Base-by-base conservation (phyloP, 2,888 invertebrate genomes). In the Didymodactylos carnosus region DNA sequence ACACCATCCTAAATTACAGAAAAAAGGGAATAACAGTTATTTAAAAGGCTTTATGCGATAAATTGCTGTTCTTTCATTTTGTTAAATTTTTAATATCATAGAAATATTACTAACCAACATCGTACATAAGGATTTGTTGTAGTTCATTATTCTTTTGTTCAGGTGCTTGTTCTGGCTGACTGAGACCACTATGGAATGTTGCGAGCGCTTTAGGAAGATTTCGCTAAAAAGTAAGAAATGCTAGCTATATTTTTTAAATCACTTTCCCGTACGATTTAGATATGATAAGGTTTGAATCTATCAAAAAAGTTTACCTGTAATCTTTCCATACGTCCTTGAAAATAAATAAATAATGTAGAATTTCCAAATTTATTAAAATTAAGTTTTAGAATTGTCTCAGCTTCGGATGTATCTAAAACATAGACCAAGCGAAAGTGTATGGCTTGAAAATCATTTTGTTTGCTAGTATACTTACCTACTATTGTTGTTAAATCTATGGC, bases 291-390 rank as follows among this genome's bases (percentile, higher is more conserved):
- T 69, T 43, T 69, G 62, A 40, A 62, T 69, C 29, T 69, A 72
- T 40, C 43, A 62, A 2, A n/a, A 39, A n/a, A 23, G 75, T 77
- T 79, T 81, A 88, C 88, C 84, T 87, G 86, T 25, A 88, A 81
- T 76, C 88, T 82, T 78, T 86, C 85, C 49, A 88, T 84, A 77
- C 88, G 81, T 40, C 88, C 89, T 76, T 84, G 84, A 80, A 88
- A 89, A 81, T 88, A 89, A 29, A 88, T 82, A 80, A 88, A 89
- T 16, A 89, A 81, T 1, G 88, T 87, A 0, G 88, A 88, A 75
- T 87, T 82, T 41, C 84, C 83, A 79, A 87, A 89, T 77, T 87
- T 79, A 11, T 76, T 77, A 39, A 80, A 78, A 43, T 79, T 79
- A 35, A 78, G 77, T 23, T 78, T 78, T 85, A 73, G 81, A 77